phyloP scores from a whole-genome alignment of 2,888 invertebrate species.

The Drosophila paranaensis region DNA sequence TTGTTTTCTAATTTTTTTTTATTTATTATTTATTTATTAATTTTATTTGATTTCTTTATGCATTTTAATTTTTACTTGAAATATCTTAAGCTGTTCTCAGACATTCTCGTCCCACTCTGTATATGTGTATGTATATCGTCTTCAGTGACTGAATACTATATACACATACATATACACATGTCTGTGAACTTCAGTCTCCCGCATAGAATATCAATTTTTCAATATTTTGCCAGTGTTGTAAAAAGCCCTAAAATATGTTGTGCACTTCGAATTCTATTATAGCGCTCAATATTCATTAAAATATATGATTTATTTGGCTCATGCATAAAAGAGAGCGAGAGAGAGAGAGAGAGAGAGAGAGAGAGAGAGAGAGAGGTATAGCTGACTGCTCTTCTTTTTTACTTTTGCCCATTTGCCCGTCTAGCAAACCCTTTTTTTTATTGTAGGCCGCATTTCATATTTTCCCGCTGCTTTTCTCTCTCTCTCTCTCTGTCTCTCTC shows the following conservation, averaged over 20 bases:
- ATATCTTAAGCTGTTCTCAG: too few species aligned
- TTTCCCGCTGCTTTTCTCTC: conserved; percentile 2
- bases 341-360: not conserved
- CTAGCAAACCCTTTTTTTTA: conserved; percentile 37
- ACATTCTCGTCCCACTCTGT: too few species aligned
- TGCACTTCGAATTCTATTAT: conserved; percentile 10
- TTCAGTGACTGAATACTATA: too few species aligned
- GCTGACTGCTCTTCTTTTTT: not conserved
- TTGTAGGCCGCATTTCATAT: conserved; percentile 40
- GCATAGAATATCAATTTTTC: not conserved
- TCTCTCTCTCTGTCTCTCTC: too few species aligned
- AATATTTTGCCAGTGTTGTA: conserved; percentile 3
- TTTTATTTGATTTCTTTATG: too few species aligned
- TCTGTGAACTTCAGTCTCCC: not conserved
- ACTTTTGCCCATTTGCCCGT: not conserved
- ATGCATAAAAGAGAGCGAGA: not conserved
- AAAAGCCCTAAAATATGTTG: not conserved
- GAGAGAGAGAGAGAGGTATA: not conserved
- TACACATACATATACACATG: too few species aligned
- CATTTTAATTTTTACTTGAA: too few species aligned
- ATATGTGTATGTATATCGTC: not conserved
- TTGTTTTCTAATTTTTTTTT: too few species aligned
- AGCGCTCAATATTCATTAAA: conserved; percentile 8
- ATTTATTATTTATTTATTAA: too few species aligned
- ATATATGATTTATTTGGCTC: conserved; percentile 9